Evolutionary conservation across 2,797 vertebrate genomes (phyloP).

Genomic region (Liparis tanakae): DNA sequence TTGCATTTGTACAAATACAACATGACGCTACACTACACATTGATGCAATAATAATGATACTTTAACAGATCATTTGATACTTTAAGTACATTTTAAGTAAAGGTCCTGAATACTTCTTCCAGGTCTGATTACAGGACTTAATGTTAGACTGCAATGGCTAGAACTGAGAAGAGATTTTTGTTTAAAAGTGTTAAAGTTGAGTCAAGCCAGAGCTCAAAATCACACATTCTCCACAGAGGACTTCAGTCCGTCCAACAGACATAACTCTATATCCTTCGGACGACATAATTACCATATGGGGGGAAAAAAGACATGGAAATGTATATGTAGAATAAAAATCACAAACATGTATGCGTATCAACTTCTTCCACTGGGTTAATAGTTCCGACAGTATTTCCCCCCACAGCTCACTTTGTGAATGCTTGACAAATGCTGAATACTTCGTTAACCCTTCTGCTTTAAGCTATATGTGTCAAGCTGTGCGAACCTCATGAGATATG

Average conservation of each 20-base stretch:
- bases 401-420: slow-evolving; percentile 18
- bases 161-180: background rate
- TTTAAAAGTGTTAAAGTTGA: background rate
- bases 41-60: background rate
- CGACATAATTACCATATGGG: no score
- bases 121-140: background rate
- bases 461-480: slow-evolving; percentile 44
- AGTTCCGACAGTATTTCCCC: slow-evolving; percentile 1
- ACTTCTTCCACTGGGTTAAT: slow-evolving; percentile 1
- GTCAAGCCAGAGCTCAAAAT: background rate
- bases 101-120: background rate
- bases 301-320: no score
- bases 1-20: no score
- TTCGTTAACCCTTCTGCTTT: slow-evolving; percentile 10
- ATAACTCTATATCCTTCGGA: no score
- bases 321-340: background rate
- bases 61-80: background rate
- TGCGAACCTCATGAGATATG: slow-evolving; percentile 50
- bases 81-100: background rate
- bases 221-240: background rate
- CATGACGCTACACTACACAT: no score
- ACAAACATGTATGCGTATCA: no score
- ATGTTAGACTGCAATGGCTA: background rate
- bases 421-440: slow-evolving; percentile 2
- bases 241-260: background rate